phyloP scores from a whole-genome alignment of 2,113 vertebrate species.

The Grammatotria lemairii region DNA sequence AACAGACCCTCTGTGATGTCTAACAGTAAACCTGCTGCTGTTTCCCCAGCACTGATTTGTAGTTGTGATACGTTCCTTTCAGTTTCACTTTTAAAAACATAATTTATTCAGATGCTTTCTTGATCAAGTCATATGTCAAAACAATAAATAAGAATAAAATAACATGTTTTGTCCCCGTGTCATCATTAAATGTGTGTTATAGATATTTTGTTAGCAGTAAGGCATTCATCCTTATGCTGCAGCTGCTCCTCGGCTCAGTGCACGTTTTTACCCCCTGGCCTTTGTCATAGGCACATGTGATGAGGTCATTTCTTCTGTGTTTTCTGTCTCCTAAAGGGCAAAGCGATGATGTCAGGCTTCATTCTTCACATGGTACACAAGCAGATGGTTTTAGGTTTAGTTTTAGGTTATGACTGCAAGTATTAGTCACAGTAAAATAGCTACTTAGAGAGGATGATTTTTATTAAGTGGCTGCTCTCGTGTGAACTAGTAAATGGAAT shows the following conservation, averaged over 20 bases:
- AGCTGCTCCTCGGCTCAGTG: background rate
- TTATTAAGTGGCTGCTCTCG: background rate
- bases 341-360: background rate
- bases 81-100: background rate
- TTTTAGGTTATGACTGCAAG: background rate
- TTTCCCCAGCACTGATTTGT: background rate
- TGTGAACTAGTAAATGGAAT: background rate
- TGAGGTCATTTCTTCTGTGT: background rate
- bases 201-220: background rate
- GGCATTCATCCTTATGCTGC: background rate
- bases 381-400: background rate
- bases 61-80: background rate
- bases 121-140: background rate
- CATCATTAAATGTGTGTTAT: background rate
- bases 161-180: background rate
- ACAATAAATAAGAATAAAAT: background rate
- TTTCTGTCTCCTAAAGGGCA: background rate
- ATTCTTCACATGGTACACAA: background rate
- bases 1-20: background rate
- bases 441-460: background rate
- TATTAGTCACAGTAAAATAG: background rate
- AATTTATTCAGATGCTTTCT: background rate
- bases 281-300: background rate
- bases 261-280: background rate
- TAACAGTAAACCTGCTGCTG: background rate